Evolutionary conservation across 2,797 vertebrate genomes (phyloP), one percentile per base, ranked within the genome.

Genomic region (Rhinichthys osculus): DNA sequence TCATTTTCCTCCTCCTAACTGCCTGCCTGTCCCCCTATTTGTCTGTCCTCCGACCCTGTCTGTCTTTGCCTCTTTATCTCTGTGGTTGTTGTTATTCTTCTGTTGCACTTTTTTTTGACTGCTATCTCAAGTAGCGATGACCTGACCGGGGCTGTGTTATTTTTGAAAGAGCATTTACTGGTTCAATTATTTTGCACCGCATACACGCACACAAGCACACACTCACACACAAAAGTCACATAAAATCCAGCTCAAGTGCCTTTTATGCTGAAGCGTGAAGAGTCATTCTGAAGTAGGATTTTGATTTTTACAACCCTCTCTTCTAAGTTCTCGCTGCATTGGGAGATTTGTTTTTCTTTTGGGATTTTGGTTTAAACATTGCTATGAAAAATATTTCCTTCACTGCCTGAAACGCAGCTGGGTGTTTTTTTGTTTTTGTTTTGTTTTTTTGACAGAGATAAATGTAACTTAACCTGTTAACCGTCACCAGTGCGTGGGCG

Each of bases 91-190:
- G 54, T 72, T 77, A 62, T 70, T 72, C 77, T 74, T 54, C 66
- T 52, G 73, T 54, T 72, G 19, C 35, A 72, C 47, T 19, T 35
- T 21, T 30, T 82, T 81, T 57, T 57, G 72, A 83, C 59, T 83
- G 72, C 72, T 42, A 84, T 54, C 62, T 69, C 73, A 52, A 84
- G 62, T 52, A 78, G 62, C 2, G 17, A 78, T 84, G 82, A 84
- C 82, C 82, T 17, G 73, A 84, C 72, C 16, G n/a, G 42, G 42
- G 33, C 9, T 40, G 59, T 83, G 71, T 54, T 83, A 83, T 84
- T 78, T 83, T 78, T 84, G n/a, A 78, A 69, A 69, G 73, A 78
- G 62, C 82, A 42, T 78, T 84, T 78, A 84, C 62, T 69, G 64
- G 73, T 84, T 84, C 82, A 84, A 44, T 84, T 84, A 78, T 84